Evolutionary conservation across 2,113 vertebrate species (phyloP).

Genomic region (Sterrhoptilus dennistouni): DNA sequence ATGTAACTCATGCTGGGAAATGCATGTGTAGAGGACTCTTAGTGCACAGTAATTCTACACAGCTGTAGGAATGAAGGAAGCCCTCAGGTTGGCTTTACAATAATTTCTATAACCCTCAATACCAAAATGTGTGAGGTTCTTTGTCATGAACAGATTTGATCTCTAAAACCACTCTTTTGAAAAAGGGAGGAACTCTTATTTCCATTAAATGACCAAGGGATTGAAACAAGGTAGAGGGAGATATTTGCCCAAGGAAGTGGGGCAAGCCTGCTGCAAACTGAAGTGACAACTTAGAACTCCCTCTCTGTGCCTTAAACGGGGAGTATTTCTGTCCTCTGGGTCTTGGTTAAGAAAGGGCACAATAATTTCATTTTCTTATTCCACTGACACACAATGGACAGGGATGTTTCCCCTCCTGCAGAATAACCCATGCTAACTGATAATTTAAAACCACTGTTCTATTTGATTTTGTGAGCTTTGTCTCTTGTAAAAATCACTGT

Average conservation of each 20-base stretch:
- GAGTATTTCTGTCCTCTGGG: neutral
- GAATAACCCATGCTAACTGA: neutral
- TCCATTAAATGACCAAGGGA: neutral
- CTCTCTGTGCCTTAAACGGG: neutral
- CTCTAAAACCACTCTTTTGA: neutral
- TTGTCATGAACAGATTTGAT: neutral
- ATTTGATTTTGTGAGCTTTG: neutral
- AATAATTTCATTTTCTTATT: neutral
- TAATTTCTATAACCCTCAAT: neutral
- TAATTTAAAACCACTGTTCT: neutral
- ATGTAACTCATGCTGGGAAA: neutral
- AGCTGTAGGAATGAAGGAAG: neutral
- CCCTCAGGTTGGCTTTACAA: neutral
- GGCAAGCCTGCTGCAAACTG: neutral
- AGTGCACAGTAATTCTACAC: neutral
- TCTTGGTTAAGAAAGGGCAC: neutral
- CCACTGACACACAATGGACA: neutral
- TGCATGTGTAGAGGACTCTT: fast-evolving
- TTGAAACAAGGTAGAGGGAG: neutral
- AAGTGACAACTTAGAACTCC: neutral
- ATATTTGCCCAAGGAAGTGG: neutral
- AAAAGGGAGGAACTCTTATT: neutral
- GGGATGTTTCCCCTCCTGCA: neutral
- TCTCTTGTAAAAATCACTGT: neutral
- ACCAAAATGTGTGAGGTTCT: neutral